Evolutionary conservation across 2,888 invertebrate species (phyloP).

Genomic region (Amiota communis): DNA sequence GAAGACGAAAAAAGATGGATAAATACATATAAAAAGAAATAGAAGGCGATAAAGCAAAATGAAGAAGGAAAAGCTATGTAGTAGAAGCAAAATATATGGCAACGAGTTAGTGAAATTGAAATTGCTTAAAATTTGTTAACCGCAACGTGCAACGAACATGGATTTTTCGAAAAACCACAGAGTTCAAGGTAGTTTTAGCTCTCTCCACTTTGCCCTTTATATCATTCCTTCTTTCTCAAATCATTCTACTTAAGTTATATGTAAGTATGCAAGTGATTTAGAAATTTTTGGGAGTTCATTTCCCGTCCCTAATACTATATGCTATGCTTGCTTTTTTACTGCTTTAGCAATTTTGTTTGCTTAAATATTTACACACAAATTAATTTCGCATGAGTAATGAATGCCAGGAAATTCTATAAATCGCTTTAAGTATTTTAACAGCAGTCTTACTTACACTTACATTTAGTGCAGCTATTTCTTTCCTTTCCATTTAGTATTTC

Average conservation of each 20-base stretch:
- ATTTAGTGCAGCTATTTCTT: background rate
- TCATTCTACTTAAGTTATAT: background rate
- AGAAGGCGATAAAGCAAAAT: background rate
- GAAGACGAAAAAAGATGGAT: no score
- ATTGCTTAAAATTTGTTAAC: conserved; percentile 14
- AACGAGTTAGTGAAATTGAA: conserved; percentile 19
- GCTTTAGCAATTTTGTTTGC: conserved; percentile 1
- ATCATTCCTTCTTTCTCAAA: no score
- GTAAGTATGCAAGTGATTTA: background rate
- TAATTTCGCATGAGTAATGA: conserved; percentile 18
- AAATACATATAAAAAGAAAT: no score
- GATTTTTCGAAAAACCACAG: background rate
- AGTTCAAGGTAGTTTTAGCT: conserved; percentile 14
- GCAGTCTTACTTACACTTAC: background rate
- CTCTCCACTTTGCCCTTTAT: no score
- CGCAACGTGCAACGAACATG: background rate
- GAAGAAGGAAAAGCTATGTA: background rate
- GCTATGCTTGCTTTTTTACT: background rate
- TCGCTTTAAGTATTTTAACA: no score
- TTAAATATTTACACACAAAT: conserved; percentile 24
- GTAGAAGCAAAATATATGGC: background rate
- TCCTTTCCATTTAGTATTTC: no score
- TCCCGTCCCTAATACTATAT: no score
- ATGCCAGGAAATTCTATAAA: no score
- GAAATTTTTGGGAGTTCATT: no score